Evolutionary conservation across 1,140 invertebrate species (phyloP), one percentile per base, ranked within the genome.

Genomic region (Polypedilum pembai): DNA sequence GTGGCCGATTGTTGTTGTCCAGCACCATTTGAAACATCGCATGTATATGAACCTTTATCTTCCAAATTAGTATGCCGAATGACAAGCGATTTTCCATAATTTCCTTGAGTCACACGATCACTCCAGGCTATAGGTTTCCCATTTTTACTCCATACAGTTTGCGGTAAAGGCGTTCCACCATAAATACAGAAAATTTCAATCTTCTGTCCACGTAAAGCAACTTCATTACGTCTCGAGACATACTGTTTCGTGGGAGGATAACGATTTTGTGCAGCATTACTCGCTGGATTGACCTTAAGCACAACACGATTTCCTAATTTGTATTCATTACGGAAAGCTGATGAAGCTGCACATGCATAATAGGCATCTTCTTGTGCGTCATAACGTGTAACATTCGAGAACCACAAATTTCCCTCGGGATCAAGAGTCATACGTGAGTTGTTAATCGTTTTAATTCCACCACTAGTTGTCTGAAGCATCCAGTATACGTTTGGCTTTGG

Each of bases 401-500:
- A 97, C 91, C 94, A 96, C 0, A 98, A 84, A 78, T 92, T 94
- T 45, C 95, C 95, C 84, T 96, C 94, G 0, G 94, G 94, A 83
- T 97, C 95, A 15, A 96, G 85, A 3, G 94, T 96, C 89, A 96
- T 95, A 74, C 95, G 86, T 0, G 94, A 94, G 78, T 93, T 94
- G 79, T 97, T 97, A 74, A 97, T 95, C 45, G 91, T 93, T 78
- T 91, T 91, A 74, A 96, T 89, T 73, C 88, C 88, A 24, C 92
- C 93, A 69, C 87, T 86, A 0, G 87, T 86, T 77, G 91, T 89
- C 81, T 94, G 90, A 66, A 95, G 89, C 77, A 97, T 87, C 95
- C 95, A 98, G 80, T 96, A 94, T 0, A 98, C 94, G 73, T 89
- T 92, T 0, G 95, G 95, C 80, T 93, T 95, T 2, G 95, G 95